These are phyloP conservation scores for Sebastes kiyomatsui DNA, from an alignment of 2,797 vertebrate genomes.

Conservation along the genomic window DNA sequence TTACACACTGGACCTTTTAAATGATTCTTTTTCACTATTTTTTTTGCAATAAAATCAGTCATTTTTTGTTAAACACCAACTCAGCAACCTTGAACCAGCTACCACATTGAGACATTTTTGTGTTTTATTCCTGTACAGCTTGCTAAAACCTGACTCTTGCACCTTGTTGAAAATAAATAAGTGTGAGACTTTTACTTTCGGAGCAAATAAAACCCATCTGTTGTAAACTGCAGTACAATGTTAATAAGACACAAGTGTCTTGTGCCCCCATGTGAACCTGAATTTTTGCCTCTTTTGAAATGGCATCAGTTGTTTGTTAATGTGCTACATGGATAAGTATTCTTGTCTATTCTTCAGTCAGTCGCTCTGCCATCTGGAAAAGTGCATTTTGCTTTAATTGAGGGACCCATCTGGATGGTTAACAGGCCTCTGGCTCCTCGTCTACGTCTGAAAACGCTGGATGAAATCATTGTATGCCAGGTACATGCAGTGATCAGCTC, in stretches of 20 bases:
- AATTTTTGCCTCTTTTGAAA: not conserved
- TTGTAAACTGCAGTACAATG: not conserved
- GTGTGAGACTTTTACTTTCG: constrained; percentile 29
- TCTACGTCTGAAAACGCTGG: constrained; percentile 2
- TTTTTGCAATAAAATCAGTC: not conserved
- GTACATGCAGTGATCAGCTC: not conserved
- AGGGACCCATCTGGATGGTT: constrained; percentile 47
- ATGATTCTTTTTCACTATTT: not conserved
- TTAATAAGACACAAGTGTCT: not conserved
- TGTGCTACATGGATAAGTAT: constrained; percentile 12
- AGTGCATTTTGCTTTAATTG: constrained; percentile 45
- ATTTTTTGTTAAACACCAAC: not conserved
- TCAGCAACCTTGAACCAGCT: not conserved
- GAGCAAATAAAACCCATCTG: constrained; percentile 35
- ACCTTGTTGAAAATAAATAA: constrained; percentile 44
- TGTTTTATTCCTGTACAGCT: constrained; percentile 33
- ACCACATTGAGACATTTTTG: not conserved
- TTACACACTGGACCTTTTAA: not conserved
- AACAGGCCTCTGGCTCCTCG: constrained; percentile 10
- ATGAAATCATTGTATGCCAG: not conserved
- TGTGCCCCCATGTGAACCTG: not conserved
- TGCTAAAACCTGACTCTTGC: constrained; percentile 15
- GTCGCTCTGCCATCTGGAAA: constrained; percentile 41
- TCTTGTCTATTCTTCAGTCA: constrained; percentile 20
- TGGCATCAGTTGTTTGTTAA: constrained; percentile 3